Evolutionary conservation across 2,888 invertebrate genomes (phyloP).

Genomic region (Lypha dubia): DNA sequence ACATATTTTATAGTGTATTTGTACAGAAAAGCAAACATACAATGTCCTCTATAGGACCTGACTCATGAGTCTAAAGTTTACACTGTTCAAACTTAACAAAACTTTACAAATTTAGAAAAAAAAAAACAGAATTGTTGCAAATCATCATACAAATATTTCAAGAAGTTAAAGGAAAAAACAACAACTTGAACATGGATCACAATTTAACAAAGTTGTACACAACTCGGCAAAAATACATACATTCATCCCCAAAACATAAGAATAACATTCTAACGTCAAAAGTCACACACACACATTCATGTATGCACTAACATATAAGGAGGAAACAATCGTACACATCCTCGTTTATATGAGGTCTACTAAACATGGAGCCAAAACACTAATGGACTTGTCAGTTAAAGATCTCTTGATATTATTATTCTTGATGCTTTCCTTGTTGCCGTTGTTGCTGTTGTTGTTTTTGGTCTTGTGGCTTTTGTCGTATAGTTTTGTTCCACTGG

Average conservation of each 20-base stretch:
- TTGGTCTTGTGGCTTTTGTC: constrained; percentile 4
- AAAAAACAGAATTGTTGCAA: constrained; percentile 4
- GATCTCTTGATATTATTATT: constrained; percentile 47
- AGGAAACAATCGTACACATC: background rate
- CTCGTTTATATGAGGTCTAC: background rate
- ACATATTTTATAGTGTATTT: constrained; percentile 23
- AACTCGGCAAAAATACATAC: constrained; percentile 20
- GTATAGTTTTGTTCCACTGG: background rate
- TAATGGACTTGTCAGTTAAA: constrained; percentile 71
- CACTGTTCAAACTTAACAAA: background rate
- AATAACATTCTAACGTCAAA: background rate
- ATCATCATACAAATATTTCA: constrained; percentile 27
- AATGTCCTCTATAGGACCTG: constrained; percentile 3
- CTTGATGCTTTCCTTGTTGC: background rate
- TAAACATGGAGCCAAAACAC: constrained; percentile 58
- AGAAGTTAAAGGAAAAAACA: background rate
- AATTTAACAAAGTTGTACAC: constrained; percentile 40
- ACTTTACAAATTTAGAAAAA: background rate
- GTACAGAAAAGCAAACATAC: background rate
- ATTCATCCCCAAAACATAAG: constrained; percentile 28
- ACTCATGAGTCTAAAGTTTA: constrained; percentile 16
- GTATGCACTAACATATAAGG: background rate
- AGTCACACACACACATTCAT: background rate
- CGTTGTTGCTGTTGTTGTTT: constrained; percentile 3
- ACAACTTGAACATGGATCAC: constrained; percentile 47